Evolutionary conservation across 2,797 vertebrate species (phyloP).

Genomic region (Hapalemur alaotrensis): DNA sequence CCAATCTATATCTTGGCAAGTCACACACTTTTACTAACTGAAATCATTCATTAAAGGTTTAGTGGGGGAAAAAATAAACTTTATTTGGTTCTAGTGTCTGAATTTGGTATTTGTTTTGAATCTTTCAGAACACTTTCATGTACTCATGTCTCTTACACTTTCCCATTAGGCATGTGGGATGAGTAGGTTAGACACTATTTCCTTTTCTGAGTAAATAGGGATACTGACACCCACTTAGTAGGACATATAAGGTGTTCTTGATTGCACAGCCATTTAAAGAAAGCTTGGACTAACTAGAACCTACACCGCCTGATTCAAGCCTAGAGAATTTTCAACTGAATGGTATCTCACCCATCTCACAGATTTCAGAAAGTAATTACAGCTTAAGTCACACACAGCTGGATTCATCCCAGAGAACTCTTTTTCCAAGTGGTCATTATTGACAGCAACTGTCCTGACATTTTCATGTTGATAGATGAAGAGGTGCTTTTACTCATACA

Average conservation of each 20-base stretch:
- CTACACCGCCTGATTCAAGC: neutral
- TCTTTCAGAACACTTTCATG: neutral
- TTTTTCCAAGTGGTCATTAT: neutral
- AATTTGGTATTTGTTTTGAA: constrained; percentile 1
- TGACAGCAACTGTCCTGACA: neutral
- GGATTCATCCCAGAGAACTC: neutral
- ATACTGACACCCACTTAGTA: neutral
- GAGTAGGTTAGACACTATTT: neutral
- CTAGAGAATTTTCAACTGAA: neutral
- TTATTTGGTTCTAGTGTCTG: constrained; percentile 13
- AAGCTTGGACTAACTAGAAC: neutral
- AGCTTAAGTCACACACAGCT: neutral
- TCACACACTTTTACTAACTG: constrained; percentile 63
- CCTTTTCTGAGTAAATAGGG: neutral
- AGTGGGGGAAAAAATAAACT: neutral
- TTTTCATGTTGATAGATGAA: neutral
- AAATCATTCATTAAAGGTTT: constrained; percentile 9
- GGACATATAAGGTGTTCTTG: neutral
- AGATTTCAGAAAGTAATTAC: neutral
- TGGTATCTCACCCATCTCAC: neutral
- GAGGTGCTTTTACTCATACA: neutral
- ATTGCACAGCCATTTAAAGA: neutral
- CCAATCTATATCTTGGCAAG: constrained; percentile 70
- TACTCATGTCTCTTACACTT: neutral
- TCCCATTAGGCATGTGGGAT: neutral